Evolutionary conservation across 2,797 vertebrate genomes (phyloP), one percentile per base, ranked within the genome.

Genomic region (Simalia tracyae): DNA sequence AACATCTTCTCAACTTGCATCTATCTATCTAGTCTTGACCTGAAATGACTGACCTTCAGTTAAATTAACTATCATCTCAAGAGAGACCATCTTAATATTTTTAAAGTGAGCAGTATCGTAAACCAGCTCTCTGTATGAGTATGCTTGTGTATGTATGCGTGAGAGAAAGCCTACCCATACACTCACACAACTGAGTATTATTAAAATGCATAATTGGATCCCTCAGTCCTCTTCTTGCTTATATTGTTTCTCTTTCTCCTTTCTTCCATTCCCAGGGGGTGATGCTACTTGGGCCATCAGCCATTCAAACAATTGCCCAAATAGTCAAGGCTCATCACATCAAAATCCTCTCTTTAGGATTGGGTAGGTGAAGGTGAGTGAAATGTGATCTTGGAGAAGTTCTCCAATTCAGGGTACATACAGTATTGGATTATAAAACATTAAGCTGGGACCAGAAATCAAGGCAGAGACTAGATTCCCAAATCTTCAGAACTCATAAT

Each of bases 1-100:
- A 94, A 94, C 84, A 10, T 19, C 93, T 94, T 93, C 95, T 95
- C 94, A 66, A 95, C 94, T 96, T 96, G 95, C 94, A 92, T 95
- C 94, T 84, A 94, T 94, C 93, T 86, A 93, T 66, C n/a, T 93
- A 60, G 86, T 87, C 93, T 93, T 59, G 92, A 94, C 95, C 94
- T 92, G 42, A 93, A 94, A 94, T 93, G 88, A 84, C 87, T 0
- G 92, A 93, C 93, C 95, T 95, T 93, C 85, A 92, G 91, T 93
- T 95, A 95, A 96, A 95, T 96, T 92, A 95, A 95, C 92, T 91
- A 0, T 15, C 1, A 14, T 95, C 95, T 95, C 24, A 0, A 50
- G 50, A 95, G 96, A 95, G 92, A 86, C 0, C 0, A 24, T 89
- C 93, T 93, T 26, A 60, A 89, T 85, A 66, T 26, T 72, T 72